Evolutionary conservation across 2,888 invertebrate species (phyloP).

Genomic region (Nemapogon koenigi): DNA sequence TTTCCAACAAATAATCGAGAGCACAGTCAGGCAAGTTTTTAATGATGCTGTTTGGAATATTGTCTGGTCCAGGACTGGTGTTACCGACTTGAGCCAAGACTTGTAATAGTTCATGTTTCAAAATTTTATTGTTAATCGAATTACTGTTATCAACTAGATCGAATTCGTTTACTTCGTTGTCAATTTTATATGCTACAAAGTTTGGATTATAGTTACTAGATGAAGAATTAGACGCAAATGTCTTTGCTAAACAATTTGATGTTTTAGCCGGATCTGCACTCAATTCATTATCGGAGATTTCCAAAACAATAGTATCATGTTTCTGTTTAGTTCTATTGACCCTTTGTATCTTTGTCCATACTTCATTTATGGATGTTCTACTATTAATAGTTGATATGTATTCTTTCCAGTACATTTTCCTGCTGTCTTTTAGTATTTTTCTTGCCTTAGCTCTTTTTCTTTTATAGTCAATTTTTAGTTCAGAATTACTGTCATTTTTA

Average conservation of each 20-base stretch:
- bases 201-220: slow-evolving; percentile 13
- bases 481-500: slow-evolving; percentile 8
- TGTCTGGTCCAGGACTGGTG: slow-evolving; percentile 15
- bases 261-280: not conserved
- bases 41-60: slow-evolving; percentile 15
- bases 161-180: not conserved
- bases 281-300: slow-evolving; percentile 1
- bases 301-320: slow-evolving; percentile 1
- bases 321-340: not conserved
- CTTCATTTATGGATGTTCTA: slow-evolving; percentile 8
- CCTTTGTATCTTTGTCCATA: slow-evolving; percentile 12
- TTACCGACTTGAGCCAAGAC: slow-evolving; percentile 10
- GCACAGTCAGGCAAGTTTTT: slow-evolving; percentile 13
- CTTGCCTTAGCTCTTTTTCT: slow-evolving; percentile 8
- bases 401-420: slow-evolving; percentile 9
- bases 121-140: not conserved
- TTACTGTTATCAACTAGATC: not conserved
- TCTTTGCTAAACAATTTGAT: slow-evolving; percentile 8
- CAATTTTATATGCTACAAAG: slow-evolving; percentile 7
- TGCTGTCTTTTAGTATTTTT: slow-evolving; percentile 10
- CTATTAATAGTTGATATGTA: slow-evolving; percentile 12
- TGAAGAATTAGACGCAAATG: slow-evolving; percentile 13
- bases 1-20: slow-evolving; percentile 10
- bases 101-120: slow-evolving; percentile 11
- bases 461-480: slow-evolving; percentile 11